Evolutionary conservation across 2,888 invertebrate genomes (phyloP).

Genomic region (Unio delphinus): DNA sequence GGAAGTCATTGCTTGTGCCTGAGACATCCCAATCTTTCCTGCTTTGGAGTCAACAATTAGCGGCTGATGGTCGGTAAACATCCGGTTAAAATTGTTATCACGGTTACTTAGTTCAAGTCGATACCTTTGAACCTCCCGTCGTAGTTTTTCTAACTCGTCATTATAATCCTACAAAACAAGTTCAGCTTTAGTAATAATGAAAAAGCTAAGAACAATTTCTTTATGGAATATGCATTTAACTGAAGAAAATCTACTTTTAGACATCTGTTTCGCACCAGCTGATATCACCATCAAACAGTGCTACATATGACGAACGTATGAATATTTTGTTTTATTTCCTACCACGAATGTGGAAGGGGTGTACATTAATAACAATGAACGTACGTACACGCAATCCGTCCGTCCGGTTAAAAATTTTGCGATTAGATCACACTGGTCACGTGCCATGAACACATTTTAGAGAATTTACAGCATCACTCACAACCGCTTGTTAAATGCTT

Average conservation of each 20-base stretch:
- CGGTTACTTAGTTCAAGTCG: slow-evolving; percentile 67
- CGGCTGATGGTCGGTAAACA: slow-evolving; percentile 65
- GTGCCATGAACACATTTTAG: no score
- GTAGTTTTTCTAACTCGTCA: slow-evolving; percentile 64
- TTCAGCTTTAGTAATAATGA: neutral
- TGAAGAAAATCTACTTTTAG: neutral
- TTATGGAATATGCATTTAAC: neutral
- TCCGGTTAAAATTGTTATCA: slow-evolving; percentile 67
- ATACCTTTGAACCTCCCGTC: slow-evolving; percentile 63
- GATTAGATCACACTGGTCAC: no score
- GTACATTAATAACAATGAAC: no score
- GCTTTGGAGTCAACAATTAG: slow-evolving; percentile 58
- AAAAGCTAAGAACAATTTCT: neutral
- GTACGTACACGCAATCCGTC: no score
- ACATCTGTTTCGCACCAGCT: neutral
- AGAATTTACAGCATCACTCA: no score
- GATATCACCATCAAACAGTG: no score
- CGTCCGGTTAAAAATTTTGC: no score
- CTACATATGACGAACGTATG: no score
- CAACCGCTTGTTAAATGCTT: no score
- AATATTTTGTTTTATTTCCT: no score
- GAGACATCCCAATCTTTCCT: slow-evolving; percentile 44
- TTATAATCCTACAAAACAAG: slow-evolving; percentile 52
- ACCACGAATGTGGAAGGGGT: no score
- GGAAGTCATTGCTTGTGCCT: slow-evolving; percentile 30